These are phyloP conservation scores for Dinothrombium tinctorium DNA, from an alignment of 1,140 invertebrate species.

Conservation along the genomic window DNA sequence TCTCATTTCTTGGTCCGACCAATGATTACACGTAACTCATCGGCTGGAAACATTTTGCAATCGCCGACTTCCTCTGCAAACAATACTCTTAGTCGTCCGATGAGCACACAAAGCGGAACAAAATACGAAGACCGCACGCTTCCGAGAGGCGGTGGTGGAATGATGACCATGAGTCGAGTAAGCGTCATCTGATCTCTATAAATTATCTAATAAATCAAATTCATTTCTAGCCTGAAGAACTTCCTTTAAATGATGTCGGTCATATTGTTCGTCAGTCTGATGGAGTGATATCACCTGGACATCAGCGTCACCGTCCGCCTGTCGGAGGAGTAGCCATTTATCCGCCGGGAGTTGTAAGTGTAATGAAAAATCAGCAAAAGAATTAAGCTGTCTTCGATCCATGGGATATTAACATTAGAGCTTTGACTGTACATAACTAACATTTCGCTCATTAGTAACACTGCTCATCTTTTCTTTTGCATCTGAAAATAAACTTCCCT, in stretches of 20 bases:
- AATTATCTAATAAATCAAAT: no score
- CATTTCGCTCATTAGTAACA: no score
- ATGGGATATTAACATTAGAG: no score
- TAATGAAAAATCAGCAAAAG: not conserved
- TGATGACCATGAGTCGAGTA: not conserved
- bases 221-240: no score
- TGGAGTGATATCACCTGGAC: no score
- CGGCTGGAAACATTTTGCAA: not conserved
- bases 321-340: conserved; percentile 30
- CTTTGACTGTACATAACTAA: no score
- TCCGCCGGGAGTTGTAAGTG: conserved; percentile 33
- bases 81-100: conserved; percentile 74
- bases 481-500: no score
- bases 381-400: no score
- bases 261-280: no score
- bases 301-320: conserved; percentile 17
- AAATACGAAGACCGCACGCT: conserved; percentile 64
- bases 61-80: conserved; percentile 58
- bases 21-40: conserved; percentile 25
- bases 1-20: conserved; percentile 27
- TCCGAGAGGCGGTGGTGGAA: conserved; percentile 22
- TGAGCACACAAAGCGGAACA: conserved; percentile 77
- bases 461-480: no score
- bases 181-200: no score
- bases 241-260: no score